Evolutionary conservation across 2,888 invertebrate genomes (phyloP), one percentile per base, ranked within the genome.

Genomic region (Chrysomela aeneicollis): DNA sequence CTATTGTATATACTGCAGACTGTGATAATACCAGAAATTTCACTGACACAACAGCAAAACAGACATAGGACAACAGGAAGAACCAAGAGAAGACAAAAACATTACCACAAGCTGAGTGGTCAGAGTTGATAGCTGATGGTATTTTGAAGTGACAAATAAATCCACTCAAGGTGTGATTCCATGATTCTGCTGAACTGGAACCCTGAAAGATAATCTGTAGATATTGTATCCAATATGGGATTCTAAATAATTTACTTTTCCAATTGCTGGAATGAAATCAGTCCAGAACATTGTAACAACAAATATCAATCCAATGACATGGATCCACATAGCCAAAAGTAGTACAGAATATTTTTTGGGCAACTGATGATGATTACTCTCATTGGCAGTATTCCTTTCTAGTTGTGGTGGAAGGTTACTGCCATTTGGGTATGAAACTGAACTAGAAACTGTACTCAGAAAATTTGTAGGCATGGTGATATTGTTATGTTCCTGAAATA

Each of bases 1-100:
- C 85, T 15, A 87, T 82, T 10, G 85, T 86, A 74, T 87, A 86
- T 6, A 87, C 87, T 8, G 87, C 86, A 30, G 87, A 87, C 73
- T 87, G 86, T 63, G 85, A 84, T 70, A 86, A 77, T 15, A 85
- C 84, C 61, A 87, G 78, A 73, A 87, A 86, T 71, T 86, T 82
- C 46, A 86, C 75, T 9, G 84, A 83, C 49, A 84, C 82, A 67
- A 86, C 78, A 9, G 81, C 77, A 73, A 86, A 87, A 2, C 80
- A 71, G 10, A 85, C 76, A 73, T 87, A 87, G 12, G 83, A 80
- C 19, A 82, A 67, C 59, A 86, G 79, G 72, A 86, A 85, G 12
- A 83, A 76, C 85, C 87, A 86, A 21, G 84, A 85, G 68, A 84
- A 83, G 32, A 80, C 55, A 22, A 70, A 68, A 32, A 77, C 73